These are phyloP conservation scores for Erythrocercus mccallii DNA, from an alignment of 2,113 vertebrate species.

Conservation along the genomic window DNA sequence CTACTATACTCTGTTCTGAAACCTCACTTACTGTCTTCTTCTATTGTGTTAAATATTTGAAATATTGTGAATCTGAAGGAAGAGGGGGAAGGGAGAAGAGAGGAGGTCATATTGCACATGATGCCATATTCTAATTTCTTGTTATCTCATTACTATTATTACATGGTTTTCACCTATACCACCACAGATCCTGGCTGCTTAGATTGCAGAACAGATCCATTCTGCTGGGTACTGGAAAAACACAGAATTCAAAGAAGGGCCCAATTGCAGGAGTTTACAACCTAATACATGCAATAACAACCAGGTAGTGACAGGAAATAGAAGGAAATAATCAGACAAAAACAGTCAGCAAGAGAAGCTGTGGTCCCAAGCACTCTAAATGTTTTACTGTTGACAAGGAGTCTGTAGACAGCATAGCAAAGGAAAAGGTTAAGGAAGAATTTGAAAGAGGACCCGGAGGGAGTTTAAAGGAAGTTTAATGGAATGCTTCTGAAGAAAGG, in stretches of 20 bases:
- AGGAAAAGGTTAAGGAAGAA: slow-evolving; percentile 28
- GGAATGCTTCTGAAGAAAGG: slow-evolving; percentile 12
- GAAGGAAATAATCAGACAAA: not conserved
- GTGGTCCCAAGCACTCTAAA: not conserved
- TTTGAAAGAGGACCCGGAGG: not conserved
- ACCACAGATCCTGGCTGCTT: not conserved
- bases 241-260: not conserved
- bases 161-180: not conserved
- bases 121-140: not conserved
- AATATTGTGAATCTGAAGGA: not conserved
- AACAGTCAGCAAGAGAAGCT: not conserved
- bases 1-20: not conserved
- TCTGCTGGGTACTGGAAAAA: not conserved
- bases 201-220: not conserved
- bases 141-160: not conserved
- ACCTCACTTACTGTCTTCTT: not conserved
- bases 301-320: not conserved
- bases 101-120: not conserved
- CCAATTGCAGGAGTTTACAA: not conserved
- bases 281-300: not conserved
- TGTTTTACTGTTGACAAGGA: not conserved
- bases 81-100: not conserved
- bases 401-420: not conserved
- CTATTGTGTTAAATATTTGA: not conserved
- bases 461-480: slow-evolving; percentile 31